phyloP scores from a whole-genome alignment of 1,140 invertebrate genomes.

The Cydia splendana region DNA sequence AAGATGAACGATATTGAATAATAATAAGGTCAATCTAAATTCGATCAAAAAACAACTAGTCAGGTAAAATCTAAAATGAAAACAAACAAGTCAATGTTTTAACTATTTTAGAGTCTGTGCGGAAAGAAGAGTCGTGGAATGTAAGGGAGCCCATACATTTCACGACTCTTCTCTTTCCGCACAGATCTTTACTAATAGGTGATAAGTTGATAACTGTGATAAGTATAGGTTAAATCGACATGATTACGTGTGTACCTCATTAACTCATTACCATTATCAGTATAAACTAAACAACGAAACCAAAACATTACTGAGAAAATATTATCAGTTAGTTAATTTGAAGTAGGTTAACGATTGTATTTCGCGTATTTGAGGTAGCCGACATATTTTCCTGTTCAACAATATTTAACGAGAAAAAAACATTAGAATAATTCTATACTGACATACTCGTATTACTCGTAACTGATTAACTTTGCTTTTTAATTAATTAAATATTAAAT shows the following conservation, averaged over 20 bases:
- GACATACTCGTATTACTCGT: no score
- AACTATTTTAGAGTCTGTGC: no score
- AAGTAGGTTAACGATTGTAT: not conserved
- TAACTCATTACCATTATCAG: not conserved
- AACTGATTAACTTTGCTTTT: no score
- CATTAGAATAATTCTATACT: not conserved
- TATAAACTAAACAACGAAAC: slow-evolving; percentile 3
- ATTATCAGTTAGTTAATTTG: not conserved
- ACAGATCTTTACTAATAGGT: not conserved
- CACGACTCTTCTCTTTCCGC: no score
- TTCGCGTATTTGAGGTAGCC: not conserved
- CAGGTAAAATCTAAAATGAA: no score
- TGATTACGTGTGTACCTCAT: not conserved
- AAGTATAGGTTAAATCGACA: not conserved
- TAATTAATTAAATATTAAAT: no score
- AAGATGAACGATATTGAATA: no score
- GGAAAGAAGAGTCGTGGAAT: no score
- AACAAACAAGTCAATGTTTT: no score
- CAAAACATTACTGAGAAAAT: slow-evolving; percentile 5
- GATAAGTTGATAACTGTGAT: no score
- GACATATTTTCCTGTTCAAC: not conserved
- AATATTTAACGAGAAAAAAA: not conserved
- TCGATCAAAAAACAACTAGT: no score
- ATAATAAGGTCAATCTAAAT: not conserved
- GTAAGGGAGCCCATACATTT: no score